Base-by-base conservation (phyloP, 2,888 invertebrate species). In the Plebejus argus region DNA sequence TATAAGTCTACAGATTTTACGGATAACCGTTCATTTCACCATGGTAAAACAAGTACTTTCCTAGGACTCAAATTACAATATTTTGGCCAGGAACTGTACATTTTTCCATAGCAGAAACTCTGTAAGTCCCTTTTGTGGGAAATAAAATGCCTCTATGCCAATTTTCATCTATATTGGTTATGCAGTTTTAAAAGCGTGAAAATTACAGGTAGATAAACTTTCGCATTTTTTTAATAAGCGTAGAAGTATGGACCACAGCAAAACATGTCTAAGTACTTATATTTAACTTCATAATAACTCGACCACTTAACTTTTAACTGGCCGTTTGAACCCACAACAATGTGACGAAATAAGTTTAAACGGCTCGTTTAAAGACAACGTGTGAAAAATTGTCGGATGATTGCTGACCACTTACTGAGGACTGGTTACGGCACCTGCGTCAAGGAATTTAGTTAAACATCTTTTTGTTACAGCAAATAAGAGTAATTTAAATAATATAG, bases 341-440 rank as follows among this genome's bases (percentile, higher is more conserved):
- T 33, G 33, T 66, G 28, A 28, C 66, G 66, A 66, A 66, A 66
- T 66, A 66, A 33, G 28, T 66, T 66, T 66, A 28, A 66, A 18
- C 66, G 28, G 28, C 15, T 33, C 66, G 66, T 33, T 66, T 33
- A 33, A 66, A 66, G 28, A 61, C 61, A 61, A 66, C 66, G 66
- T 66, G 66, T 66, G 66, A 66, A 66, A 66, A 66, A 66, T 66
- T 66, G 66, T 66, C 28, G 28, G 66, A 28, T 66, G 66, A 66
- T 66, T 66, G 6, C 66, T 66, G 66, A 28, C 28, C 66, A 66
- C 66, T 66, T 66, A 66, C 66, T 5, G 28, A 5, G 66, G 66
- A 66, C 66, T 66, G 66, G 66, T 66, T 66, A 33, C 28, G 66
- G 66, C 66, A 66, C 66, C 66, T 66, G 66, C 66, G 6, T 33